A percentile compares a stretch with the other conserved stretches of the same genome.
These are phyloP conservation scores for Zaprionus vittiger DNA, from an alignment of 1,140 invertebrate genomes.

Conservation along the genomic window DNA sequence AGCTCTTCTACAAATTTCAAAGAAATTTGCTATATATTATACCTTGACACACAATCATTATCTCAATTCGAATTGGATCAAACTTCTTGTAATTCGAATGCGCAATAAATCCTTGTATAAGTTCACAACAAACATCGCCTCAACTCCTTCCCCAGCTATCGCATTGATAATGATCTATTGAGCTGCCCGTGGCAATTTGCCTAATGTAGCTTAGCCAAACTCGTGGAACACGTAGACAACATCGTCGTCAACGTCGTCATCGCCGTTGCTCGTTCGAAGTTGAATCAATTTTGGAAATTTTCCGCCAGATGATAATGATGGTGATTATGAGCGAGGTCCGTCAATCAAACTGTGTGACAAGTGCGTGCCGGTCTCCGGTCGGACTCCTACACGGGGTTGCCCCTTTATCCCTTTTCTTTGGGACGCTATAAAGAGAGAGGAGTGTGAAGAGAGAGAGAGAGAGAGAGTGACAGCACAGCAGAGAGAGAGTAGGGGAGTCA, in stretches of 20 bases:
- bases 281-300: conserved; percentile 69
- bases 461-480: not conserved
- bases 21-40: no score
- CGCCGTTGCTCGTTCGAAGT: conserved; percentile 1
- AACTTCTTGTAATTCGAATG: not conserved
- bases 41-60: no score
- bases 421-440: conserved; percentile 3
- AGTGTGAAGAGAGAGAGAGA: not conserved
- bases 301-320: conserved; percentile 69
- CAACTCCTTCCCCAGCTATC: not conserved
- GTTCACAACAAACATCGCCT: not conserved
- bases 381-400: not conserved
- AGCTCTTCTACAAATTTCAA: no score
- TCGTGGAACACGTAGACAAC: not conserved
- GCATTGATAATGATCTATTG: not conserved
- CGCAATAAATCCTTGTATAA: not conserved
- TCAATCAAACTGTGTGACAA: conserved; percentile 56
- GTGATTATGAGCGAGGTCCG: conserved; percentile 31
- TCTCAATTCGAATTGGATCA: no score
- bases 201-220: not conserved
- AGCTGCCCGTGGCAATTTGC: conserved; percentile 1
- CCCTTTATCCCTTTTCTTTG: not conserved
- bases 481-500: not conserved
- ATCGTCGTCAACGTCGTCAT: conserved; percentile 7
- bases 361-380: conserved; percentile 37